Percentiles rank a stretch among this genome's conserved stretches.
phyloP scores from a whole-genome alignment of 2,113 vertebrate species.

The Macrotus californicus region DNA sequence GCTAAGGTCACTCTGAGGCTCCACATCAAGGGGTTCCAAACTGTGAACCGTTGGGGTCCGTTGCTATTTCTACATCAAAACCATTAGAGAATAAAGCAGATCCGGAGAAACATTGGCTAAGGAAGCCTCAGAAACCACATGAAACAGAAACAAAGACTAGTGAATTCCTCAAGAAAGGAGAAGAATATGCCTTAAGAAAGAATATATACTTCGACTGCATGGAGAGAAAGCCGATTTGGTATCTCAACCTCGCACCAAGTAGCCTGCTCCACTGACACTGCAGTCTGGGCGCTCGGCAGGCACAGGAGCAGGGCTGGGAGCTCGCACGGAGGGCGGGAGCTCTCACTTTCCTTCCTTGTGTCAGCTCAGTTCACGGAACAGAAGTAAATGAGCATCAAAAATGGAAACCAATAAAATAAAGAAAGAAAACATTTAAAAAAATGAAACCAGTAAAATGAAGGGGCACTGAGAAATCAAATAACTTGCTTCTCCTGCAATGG shows the following conservation, averaged over 20 bases:
- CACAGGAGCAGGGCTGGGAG: not conserved
- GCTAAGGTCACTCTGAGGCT: not conserved
- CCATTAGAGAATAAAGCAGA: constrained; percentile 18
- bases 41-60: not conserved
- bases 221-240: not conserved
- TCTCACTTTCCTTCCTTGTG: not conserved
- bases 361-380: not conserved
- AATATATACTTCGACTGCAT: not conserved
- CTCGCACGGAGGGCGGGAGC: no score
- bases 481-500: not conserved
- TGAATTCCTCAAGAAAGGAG: not conserved
- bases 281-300: not conserved
- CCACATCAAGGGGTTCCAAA: constrained; percentile 33
- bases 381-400: constrained; percentile 18
- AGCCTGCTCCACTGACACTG: not conserved
- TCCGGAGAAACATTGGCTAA: not conserved
- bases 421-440: not conserved
- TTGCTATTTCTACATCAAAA: constrained; percentile 55
- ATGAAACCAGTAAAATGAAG: not conserved
- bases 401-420: not conserved
- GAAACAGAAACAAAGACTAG: not conserved
- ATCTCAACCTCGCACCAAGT: not conserved
- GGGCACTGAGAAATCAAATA: not conserved
- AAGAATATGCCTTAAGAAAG: constrained; percentile 2
- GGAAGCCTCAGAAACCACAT: constrained; percentile 42